Percentiles rank a stretch among this genome's conserved stretches.
Evolutionary conservation across 2,113 vertebrate genomes (phyloP).

Genomic region (Emydocephalus ijimae): DNA sequence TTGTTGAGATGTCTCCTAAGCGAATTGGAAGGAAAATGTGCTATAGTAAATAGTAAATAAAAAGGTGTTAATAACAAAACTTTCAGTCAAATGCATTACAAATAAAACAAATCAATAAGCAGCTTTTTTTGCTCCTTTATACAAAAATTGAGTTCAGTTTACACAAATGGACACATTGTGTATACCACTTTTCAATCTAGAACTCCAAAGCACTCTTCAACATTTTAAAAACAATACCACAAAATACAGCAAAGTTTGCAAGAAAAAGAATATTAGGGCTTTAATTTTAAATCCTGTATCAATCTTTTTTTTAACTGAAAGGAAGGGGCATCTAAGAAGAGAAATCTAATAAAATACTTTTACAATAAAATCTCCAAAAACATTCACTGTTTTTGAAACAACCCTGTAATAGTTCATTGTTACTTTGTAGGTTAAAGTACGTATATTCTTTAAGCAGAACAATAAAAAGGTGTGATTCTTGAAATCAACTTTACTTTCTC

Average conservation of each 20-base stretch:
- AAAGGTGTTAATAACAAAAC: neutral
- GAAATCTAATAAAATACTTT: neutral
- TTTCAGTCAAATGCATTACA: neutral
- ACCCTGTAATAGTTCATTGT: neutral
- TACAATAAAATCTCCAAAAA: neutral
- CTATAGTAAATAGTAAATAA: neutral
- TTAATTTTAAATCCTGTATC: neutral
- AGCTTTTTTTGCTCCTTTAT: neutral
- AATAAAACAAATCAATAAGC: neutral
- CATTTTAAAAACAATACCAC: neutral
- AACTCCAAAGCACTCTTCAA: neutral
- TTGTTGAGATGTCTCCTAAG: neutral
- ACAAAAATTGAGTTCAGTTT: neutral
- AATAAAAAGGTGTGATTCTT: accelerated
- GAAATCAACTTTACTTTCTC: neutral
- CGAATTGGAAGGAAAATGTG: neutral
- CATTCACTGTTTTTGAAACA: neutral
- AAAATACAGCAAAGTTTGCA: neutral
- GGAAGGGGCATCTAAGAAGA: neutral
- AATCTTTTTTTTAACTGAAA: neutral
- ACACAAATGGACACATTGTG: neutral
- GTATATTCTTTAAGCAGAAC: neutral
- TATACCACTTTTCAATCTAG: neutral
- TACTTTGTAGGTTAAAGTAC: neutral
- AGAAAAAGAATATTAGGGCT: neutral